phyloP scores from a whole-genome alignment of 2,113 vertebrate genomes.

The Colaptes auratus region DNA sequence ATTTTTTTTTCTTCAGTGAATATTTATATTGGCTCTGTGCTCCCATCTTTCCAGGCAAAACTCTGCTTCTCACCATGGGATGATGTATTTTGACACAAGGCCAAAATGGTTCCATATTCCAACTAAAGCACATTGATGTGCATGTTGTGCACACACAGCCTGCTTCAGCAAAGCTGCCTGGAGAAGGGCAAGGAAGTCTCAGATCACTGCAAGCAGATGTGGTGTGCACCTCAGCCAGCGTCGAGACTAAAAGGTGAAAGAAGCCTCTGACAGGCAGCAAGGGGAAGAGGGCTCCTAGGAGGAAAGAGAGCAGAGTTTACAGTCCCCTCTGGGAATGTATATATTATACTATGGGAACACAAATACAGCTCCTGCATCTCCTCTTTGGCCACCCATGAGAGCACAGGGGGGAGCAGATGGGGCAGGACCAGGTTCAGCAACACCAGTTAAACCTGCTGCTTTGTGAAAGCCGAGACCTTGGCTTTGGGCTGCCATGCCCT shows the following conservation, averaged over 20 bases:
- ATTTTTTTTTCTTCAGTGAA: constrained; percentile 14
- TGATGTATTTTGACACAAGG: background rate
- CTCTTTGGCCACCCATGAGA: background rate
- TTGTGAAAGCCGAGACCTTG: fast-evolving
- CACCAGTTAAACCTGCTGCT: fast-evolving
- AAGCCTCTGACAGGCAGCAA: background rate
- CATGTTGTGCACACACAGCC: background rate
- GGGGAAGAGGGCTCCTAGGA: background rate
- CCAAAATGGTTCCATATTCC: constrained; percentile 9
- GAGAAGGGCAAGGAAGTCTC: background rate
- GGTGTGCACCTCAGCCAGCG: background rate
- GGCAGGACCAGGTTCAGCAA: background rate
- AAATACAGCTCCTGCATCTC: background rate
- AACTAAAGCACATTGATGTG: background rate
- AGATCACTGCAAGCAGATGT: constrained; percentile 3
- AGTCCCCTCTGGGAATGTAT: background rate
- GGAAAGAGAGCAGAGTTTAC: background rate
- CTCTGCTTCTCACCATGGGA: constrained; percentile 10
- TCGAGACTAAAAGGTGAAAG: background rate
- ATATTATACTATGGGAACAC: background rate
- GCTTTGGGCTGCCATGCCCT: background rate
- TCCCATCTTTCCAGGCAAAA: constrained; percentile 39
- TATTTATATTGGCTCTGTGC: constrained; percentile 42
- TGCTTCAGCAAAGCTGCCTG: background rate
- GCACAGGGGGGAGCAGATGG: background rate